phyloP scores from a whole-genome alignment of 2,888 invertebrate genomes.

The Lordiphosa andalusiaca region DNA sequence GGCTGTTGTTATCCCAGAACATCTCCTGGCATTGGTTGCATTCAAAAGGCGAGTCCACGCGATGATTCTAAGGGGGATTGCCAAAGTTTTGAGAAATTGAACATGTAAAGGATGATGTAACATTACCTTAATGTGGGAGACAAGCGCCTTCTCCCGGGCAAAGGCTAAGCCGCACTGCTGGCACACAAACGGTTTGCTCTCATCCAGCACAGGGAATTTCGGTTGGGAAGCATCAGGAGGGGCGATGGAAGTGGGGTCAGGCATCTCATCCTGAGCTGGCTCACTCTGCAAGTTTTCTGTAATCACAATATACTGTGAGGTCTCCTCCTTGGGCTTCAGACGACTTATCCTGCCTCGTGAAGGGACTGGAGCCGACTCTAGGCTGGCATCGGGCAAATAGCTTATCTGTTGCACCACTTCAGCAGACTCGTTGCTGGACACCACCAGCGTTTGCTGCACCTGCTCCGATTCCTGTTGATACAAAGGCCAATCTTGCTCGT shows the following conservation, averaged over 20 bases:
- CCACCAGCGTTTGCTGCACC: constrained; percentile 22
- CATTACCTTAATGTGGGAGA: constrained; percentile 85
- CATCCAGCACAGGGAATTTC: constrained; percentile 84
- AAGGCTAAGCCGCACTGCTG: constrained; percentile 88
- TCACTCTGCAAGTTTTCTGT: constrained; percentile 52
- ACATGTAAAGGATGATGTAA: background rate
- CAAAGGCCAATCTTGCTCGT: constrained; percentile 76
- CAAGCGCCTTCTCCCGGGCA: constrained; percentile 90
- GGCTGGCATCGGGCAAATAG: constrained; percentile 25
- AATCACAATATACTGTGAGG: constrained; percentile 67
- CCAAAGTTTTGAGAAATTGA: background rate
- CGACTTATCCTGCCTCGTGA: constrained; percentile 73
- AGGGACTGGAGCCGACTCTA: constrained; percentile 29
- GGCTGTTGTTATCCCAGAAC: constrained; percentile 86
- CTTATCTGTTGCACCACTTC: constrained; percentile 28
- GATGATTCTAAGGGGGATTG: constrained; percentile 83
- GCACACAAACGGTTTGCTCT: constrained; percentile 90
- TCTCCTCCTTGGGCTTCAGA: constrained; percentile 75
- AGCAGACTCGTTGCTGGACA: constrained; percentile 21
- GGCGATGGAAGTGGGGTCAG: constrained; percentile 7
- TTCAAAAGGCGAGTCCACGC: constrained; percentile 89
- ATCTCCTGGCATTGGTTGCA: constrained; percentile 90
- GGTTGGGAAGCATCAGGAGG: constrained; percentile 21
- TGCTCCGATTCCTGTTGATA: constrained; percentile 32
- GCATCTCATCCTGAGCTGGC: constrained; percentile 15